Base-by-base conservation (phyloP, 2,888 invertebrate genomes). In the Metallyticus violacea region DNA sequence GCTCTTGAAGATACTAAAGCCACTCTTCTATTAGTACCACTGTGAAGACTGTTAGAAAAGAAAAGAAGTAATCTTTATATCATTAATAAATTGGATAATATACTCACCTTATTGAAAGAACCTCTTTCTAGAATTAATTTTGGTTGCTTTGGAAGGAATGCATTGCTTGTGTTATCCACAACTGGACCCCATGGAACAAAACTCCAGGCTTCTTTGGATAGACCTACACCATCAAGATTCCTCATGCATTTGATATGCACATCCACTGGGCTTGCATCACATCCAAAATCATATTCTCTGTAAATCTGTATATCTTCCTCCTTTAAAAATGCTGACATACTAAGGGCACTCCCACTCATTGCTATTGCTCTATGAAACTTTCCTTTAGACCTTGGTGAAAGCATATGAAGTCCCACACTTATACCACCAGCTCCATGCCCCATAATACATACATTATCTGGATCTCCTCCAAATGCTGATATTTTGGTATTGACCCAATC, bases 381-480 rank as follows among this genome's bases (percentile, higher is more conserved):
- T 28, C 95, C 95, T 78, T 88, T 89, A 77, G 92, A 92, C 80
- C 91, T 87, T 0, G 92, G 91, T 79, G 92, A 92, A 40, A 96
- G 92, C 90, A 97, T 92, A 91, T 97, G 97, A 1, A 97, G 91
- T 0, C 96, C 96, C 5, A 96, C 95, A 90, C 97, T 97, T 2
- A 95, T 93, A 1, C 96, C 96, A 0, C 97, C 97, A 0, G 96
- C 94, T 78, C 96, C 96, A 90, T 97, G 97, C 0, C 97, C 97
- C 91, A 96, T 95, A 84, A 97, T 93, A 86, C 95, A 95, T 15
- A 97, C 94, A 88, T 96, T 96, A 29, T 94, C 94, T 0, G 95
- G 94, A 89, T 96, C 95, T 0, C 97, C 97, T 3, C 95, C 96
- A 90, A 97, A 97, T 78, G 92, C 91, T 87, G 94, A 94, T 22